Base-by-base conservation (phyloP, 1,140 invertebrate species). In the Contarinia nasturtii region DNA sequence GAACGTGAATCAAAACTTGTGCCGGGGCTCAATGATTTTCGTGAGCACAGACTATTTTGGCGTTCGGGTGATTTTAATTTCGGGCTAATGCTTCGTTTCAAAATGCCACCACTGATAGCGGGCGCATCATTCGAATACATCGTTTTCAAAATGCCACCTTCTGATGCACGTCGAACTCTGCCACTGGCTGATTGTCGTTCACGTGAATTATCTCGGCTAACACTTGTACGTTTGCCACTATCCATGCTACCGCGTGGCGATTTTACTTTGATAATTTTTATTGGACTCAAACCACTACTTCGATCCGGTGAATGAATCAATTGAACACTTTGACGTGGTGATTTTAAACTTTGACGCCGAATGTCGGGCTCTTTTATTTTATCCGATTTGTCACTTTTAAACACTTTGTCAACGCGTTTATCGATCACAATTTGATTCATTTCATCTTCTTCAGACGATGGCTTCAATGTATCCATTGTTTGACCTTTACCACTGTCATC, bases 261-360 rank as follows among this genome's bases (percentile, higher is more conserved):
- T 44, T 64, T 64, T 7, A 64, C 59, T 50, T 63, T 63, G 27
- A 64, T 62, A 18, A 64, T 64, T 20, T 59, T 50, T n/a, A 64
- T 58, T 2, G 61, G 61, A 0, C 58, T 61, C 27, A 55, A 61
- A 14, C 61, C 59, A 48, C 61, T 61, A 1, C 60, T 63, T n/a
- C 61, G 60, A 49, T 63, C 61, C 4, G 61, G 61, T 15, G 44
- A 45, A 12, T 33, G 44, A 2, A 60, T 63, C 21, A 63, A 55
- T 45, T 61, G 58, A 33, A 63, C 63, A 48, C 56, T 60, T 45
- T 60, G 57, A 0, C 60, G 57, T 12, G 52, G 48, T 2, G 52
- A 52, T 49, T 52, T 54, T 51, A 11, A 51, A 51, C 8, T 47
- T 51, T 47, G 46, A 15, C 33, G 36, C 34, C 33, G 7, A n/a